Percentiles rank a stretch among this genome's conserved stretches.
phyloP scores from a whole-genome alignment of 2,888 invertebrate species.

The Ornithoptera priamus region DNA sequence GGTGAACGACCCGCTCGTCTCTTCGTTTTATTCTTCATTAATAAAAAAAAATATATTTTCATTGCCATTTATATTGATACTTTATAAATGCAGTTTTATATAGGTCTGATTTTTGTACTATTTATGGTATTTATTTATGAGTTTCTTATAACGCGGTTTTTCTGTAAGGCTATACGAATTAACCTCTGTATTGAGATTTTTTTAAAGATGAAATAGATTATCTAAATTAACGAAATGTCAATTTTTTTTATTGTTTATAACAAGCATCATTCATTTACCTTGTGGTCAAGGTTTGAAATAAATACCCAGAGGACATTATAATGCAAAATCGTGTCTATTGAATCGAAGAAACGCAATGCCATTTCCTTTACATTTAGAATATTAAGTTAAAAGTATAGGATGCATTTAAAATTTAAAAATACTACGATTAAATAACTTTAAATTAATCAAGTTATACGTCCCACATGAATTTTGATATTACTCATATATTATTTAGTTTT shows the following conservation, averaged over 20 bases:
- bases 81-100: too few species aligned
- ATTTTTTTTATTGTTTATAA: not conserved
- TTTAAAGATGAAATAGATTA: not conserved
- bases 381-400: conserved; percentile 1
- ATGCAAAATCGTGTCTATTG: conserved; percentile 44
- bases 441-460: conserved; percentile 1
- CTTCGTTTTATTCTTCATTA: too few species aligned
- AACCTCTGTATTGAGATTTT: too few species aligned
- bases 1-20: too few species aligned
- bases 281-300: conserved; percentile 33
- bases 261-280: conserved; percentile 7
- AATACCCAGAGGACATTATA: conserved; percentile 45
- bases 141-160: too few species aligned
- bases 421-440: conserved; percentile 1
- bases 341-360: conserved; percentile 38
- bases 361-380: conserved; percentile 37
- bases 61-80: too few species aligned
- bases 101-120: too few species aligned
- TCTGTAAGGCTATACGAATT: too few species aligned
- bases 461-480: conserved; percentile 1
- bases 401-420: not conserved
- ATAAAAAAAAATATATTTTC: too few species aligned
- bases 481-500: conserved; percentile 6
- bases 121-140: too few species aligned
- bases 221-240: not conserved